Percentiles rank a stretch among this genome's conserved stretches.
These are phyloP conservation scores for Nettapus auritus DNA, from an alignment of 2,113 vertebrate genomes.

Conservation along the genomic window DNA sequence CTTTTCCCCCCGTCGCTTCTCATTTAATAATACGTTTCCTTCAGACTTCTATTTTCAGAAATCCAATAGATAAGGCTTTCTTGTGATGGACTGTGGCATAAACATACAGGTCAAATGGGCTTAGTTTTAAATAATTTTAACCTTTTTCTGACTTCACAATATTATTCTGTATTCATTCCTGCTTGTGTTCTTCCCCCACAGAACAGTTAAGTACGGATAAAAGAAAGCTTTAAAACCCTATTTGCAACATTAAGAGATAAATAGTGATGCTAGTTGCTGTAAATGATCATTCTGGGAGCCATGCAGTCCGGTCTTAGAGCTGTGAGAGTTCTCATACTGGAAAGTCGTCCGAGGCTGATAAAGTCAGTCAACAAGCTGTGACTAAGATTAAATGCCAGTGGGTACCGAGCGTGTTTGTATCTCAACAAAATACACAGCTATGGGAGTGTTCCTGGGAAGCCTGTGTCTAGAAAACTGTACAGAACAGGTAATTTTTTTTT, in stretches of 20 bases:
- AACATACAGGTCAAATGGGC: neutral
- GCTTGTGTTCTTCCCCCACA: neutral
- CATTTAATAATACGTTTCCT: neutral
- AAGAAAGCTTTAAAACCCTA: neutral
- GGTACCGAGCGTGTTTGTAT: neutral
- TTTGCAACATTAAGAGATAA: neutral
- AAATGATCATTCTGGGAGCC: neutral
- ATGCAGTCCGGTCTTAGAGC: neutral
- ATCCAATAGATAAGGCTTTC: neutral
- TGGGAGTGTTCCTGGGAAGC: neutral
- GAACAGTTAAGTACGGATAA: neutral
- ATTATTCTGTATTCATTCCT: neutral
- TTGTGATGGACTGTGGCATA: neutral
- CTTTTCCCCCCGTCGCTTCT: neutral
- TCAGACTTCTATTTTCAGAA: neutral
- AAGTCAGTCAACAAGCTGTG: slow-evolving; percentile 32
- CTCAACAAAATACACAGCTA: neutral
- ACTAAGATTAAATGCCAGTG: neutral
- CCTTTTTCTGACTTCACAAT: neutral
- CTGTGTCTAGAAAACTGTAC: neutral
- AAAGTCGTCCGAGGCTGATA: neutral
- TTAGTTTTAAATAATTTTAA: neutral
- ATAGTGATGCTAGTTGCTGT: neutral
- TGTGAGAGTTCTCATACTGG: neutral
- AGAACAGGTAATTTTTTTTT: neutral